These are phyloP conservation scores for Diaperis boleti DNA, from an alignment of 2,888 invertebrate genomes.

Conservation along the genomic window DNA sequence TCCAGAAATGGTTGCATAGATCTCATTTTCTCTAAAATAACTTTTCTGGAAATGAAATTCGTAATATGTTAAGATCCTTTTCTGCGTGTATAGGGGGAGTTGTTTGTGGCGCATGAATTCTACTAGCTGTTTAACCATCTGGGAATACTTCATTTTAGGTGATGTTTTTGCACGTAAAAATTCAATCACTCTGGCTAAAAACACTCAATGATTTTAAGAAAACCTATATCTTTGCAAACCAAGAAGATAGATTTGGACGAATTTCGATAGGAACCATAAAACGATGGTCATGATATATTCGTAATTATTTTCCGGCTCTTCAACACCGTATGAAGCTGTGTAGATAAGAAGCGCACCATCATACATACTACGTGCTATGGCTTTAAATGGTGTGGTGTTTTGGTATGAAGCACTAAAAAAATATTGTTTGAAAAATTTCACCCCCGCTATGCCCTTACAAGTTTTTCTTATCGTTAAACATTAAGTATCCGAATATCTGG, in stretches of 20 bases:
- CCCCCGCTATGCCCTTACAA: not conserved
- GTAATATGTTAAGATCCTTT: conserved; percentile 71
- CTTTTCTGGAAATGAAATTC: conserved; percentile 71
- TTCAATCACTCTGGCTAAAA: conserved; percentile 61
- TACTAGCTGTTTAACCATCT: conserved; percentile 69
- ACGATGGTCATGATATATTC: conserved; percentile 25
- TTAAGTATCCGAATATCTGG: conserved; percentile 6
- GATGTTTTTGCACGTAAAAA: conserved; percentile 63
- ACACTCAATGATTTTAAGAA: not conserved
- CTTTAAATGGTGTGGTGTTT: conserved; percentile 17
- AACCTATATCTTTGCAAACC: conserved; percentile 8
- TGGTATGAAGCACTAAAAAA: conserved; percentile 14
- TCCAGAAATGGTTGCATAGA: conserved; percentile 70
- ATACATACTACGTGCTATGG: conserved; percentile 19
- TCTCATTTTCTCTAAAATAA: conserved; percentile 71
- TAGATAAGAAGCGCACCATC: conserved; percentile 28
- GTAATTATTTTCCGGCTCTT: conserved; percentile 22
- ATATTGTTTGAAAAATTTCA: not conserved
- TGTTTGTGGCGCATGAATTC: conserved; percentile 73
- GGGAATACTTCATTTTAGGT: conserved; percentile 66
- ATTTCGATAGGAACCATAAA: conserved; percentile 26
- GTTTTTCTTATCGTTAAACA: conserved; percentile 23
- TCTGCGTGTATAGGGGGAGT: conserved; percentile 68
- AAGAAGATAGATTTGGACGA: conserved; percentile 34
- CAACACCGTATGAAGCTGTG: conserved; percentile 26